Percentiles rank a stretch among this genome's conserved stretches.
Conservation (phyloP, 2,888 invertebrate species). For the Noctua janthina region DNA sequence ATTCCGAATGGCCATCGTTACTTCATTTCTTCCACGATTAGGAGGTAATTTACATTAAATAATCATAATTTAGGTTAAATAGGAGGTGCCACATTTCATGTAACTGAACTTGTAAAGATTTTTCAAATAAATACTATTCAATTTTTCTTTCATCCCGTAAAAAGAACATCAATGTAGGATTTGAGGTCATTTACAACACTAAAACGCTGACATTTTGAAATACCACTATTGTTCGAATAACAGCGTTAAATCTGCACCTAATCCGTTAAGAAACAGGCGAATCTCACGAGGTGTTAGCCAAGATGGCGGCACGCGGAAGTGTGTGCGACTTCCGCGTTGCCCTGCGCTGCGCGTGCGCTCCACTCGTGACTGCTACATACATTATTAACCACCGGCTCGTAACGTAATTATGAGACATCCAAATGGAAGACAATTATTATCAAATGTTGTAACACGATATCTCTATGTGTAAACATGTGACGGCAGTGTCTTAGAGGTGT, state of each 20-base stretch:
- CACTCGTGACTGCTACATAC: constrained; percentile 84
- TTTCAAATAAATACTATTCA: not conserved
- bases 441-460: constrained; percentile 60
- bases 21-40: constrained; percentile 1
- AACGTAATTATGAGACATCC: constrained; percentile 76
- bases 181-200: constrained; percentile 42
- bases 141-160: constrained; percentile 2
- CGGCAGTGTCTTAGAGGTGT: constrained; percentile 41
- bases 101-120: not conserved
- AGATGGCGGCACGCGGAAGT: constrained; percentile 90
- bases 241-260: constrained; percentile 57
- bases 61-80: not conserved
- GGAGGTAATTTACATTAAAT: not conserved
- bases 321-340: constrained; percentile 87
- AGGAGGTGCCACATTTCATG: not conserved
- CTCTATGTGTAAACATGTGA: constrained; percentile 52
- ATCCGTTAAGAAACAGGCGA: constrained; percentile 76
- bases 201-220: constrained; percentile 50
- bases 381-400: constrained; percentile 79
- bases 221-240: constrained; percentile 56
- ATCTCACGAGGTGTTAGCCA: constrained; percentile 85
- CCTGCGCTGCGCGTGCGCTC: constrained; percentile 84
- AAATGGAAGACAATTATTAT: constrained; percentile 69
- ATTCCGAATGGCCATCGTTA: constrained; percentile 21
- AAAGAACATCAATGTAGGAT: constrained; percentile 16